Base-by-base conservation (phyloP, 1,140 invertebrate genomes). In the Prorops nasuta region DNA sequence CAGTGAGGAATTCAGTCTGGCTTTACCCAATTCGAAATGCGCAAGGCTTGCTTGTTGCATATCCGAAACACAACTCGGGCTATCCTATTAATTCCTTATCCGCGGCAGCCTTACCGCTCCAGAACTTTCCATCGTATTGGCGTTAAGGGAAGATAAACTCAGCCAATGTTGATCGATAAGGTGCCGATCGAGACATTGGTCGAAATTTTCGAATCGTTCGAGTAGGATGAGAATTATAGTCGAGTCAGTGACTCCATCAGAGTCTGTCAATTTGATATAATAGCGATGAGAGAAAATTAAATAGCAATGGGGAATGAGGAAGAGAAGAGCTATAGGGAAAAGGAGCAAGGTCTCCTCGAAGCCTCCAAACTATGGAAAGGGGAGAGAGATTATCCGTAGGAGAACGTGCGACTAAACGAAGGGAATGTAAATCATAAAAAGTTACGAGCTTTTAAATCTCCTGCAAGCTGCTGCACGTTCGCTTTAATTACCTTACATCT, bases 371-470 rank as follows among this genome's bases (percentile, higher is more conserved):
- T 21, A 41, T 19, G 35, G 37, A 38, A 37, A 31, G 34, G 43
- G 52, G 24, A 46, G 20, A 53, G 51, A 71, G 67, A 70, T 63
- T 69, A 75, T 72, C 70, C 67, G 60, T 60, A 64, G 64, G n/a
- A n/a, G 60, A 68, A 70, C 64, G 69, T 67, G 72, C 66, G 67
- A 74, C 74, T 75, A 76, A 77, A 77, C 74, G 73, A 76, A 77
- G 76, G 70, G 73, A 76, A 76, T 76, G 72, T 77, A 76, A 76
- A 76, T 77, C 72, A 77, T 77, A 77, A 76, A 77, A 77, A 77
- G 75, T 77, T 76, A 76, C 73, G 73, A 76, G 71, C 74, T 76
- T 77, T 76, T 76, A 77, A 77, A 76, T 77, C 75, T 77, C 67
- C 69, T 71, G 72, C 74, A 76, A 76, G 75, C 68, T 74, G 71